Percentiles rank a stretch among this genome's conserved stretches.
These are phyloP conservation scores for Synergus laeviventris DNA, from an alignment of 2,888 invertebrate species.

Conservation along the genomic window DNA sequence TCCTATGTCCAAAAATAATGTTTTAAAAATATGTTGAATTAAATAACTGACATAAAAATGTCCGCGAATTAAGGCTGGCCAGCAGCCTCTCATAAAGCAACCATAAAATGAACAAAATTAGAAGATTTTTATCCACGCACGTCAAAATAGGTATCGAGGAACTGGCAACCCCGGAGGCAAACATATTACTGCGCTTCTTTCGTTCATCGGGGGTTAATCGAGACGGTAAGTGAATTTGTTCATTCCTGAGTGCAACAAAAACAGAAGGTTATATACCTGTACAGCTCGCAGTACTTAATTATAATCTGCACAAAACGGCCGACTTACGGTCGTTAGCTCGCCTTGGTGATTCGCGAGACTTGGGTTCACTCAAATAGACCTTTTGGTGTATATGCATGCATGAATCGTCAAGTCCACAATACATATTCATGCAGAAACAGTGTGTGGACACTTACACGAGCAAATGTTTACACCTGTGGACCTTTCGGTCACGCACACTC, in stretches of 20 bases:
- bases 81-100: neutral
- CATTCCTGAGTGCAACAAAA: conserved; percentile 13
- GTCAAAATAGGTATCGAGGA: conserved; percentile 41
- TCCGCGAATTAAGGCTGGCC: too few species aligned
- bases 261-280: conserved; percentile 1
- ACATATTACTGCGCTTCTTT: conserved; percentile 39
- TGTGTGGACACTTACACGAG: neutral
- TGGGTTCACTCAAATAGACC: neutral
- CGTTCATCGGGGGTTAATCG: conserved; percentile 14
- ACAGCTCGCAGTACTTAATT: neutral
- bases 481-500: neutral
- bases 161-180: conserved; percentile 32
- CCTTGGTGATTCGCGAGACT: neutral
- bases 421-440: neutral
- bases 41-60: too few species aligned
- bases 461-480: neutral
- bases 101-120: neutral
- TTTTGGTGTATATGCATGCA: too few species aligned
- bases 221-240: conserved; percentile 45
- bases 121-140: neutral
- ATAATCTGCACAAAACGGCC: conserved; percentile 11
- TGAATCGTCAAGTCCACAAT: neutral
- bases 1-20: neutral
- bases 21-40: too few species aligned
- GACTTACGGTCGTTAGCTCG: neutral